Base-by-base conservation (phyloP, 2,888 invertebrate species). In the Scaptomyza parva region DNA sequence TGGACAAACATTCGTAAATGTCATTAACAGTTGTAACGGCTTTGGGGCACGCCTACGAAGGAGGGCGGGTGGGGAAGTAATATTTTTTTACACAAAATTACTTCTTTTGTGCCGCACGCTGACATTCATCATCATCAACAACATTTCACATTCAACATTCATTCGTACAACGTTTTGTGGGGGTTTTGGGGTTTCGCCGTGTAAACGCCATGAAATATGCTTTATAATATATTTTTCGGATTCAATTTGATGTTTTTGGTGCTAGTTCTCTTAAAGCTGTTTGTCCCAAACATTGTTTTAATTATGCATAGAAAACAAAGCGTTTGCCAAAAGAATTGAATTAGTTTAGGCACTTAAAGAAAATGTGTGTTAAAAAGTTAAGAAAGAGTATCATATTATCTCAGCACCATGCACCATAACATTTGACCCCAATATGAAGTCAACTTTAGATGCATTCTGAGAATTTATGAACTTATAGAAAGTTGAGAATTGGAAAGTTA, bases 1-100 rank as follows among this genome's bases (percentile, higher is more conserved):
- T 66, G 62, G 61, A n/a, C 74, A 75, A 82, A 77, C 88, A 88
- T 88, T 87, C 88, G 88, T 88, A 86, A 87, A 87, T 86, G 88
- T 87, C 87, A 86, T 87, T 87, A 88, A 87, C 88, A 86, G 84
- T 83, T 85, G 84, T 86, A 86, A 81, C 81, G 71, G 84, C 78
- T 71, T 70, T 65, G 40, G 60, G 72, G 53, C 77, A 79, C 79
- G 79, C 83, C 77, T 48, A 76, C 74, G 39, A 18, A 45, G 11
- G 8, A 3, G 18, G 35, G 11, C 18, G 7, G 11, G n/a, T 5
- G 35, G 17, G 33, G 47, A 33, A 35, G 47, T 39, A 50, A 18
- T 35, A 2, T 35, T 7, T 35, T 14, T 35, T 35, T 35, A 80
- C 76, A 83, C 79, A 79, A 84, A 85, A 85, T 86, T 86, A 86